Evolutionary conservation across 2,113 vertebrate species (phyloP), one percentile per base, ranked within the genome.

Genomic region (Lepus americanus): DNA sequence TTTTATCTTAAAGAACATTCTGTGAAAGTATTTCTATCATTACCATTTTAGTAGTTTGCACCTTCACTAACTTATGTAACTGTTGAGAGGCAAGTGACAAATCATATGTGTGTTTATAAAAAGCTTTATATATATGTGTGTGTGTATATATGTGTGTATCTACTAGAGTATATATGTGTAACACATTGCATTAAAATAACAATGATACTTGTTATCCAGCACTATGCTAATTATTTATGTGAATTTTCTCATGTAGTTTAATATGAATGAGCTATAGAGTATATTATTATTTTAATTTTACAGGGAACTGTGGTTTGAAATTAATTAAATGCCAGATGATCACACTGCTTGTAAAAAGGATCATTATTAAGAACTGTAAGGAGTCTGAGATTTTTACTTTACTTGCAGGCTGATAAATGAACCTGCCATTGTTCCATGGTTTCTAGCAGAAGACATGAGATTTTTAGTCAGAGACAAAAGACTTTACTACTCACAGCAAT

Each of bases 1-100:
- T 22, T 96, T 92, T 72, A 74, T 85, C 83, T 94, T 93, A 69
- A 87, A 51, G 72, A 85, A 94, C 81, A 78, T 73, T 78, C 36
- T 87, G 6, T 63, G 51, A 70, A 94, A 79, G 36, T 72, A n/a
- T 85, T 73, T 87, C 20, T 91, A 0, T 73, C 49, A 86, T 89
- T 82, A 19, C 22, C n/a, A 67, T 27, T 82, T 77, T 55, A 23
- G 17, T 49, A 83, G 51, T 76, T 80, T 92, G n/a, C 25, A 23
- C 53, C 86, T 94, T 93, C 80, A 74, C 80, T 93, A 83, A 70
- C 39, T 11, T 66, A 3, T 80, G 1, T 92, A 90, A 36, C 66
- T 95, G 4, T 87, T 84, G 70, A 86, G 64, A 81, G 23, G 19
- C n/a, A 90, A 78, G 25, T 92, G 61, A 6, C 66, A 87, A 70